These are phyloP conservation scores for Alectura lathami DNA, from an alignment of 2,113 vertebrate genomes.

Conservation along the genomic window DNA sequence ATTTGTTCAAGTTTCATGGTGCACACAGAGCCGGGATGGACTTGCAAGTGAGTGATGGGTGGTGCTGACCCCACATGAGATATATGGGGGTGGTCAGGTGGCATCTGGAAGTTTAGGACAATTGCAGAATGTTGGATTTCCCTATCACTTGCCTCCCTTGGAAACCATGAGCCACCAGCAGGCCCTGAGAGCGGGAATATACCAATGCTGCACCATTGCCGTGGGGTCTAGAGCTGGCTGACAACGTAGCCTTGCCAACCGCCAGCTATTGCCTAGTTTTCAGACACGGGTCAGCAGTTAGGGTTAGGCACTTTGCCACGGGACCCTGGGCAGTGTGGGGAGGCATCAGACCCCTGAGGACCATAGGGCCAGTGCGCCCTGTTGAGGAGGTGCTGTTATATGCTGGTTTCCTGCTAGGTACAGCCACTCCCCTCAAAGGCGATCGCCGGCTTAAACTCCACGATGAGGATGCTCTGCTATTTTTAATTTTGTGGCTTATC, in stretches of 20 bases:
- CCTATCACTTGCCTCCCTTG: not conserved
- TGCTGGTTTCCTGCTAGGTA: not conserved
- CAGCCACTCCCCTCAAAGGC: not conserved
- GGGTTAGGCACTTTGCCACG: not conserved
- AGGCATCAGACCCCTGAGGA: accelerated
- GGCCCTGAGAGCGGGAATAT: not conserved
- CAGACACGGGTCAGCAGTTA: too few species aligned
- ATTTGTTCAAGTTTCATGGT: not conserved
- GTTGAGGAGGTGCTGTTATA: not conserved
- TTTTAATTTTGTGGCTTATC: accelerated
- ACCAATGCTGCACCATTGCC: too few species aligned
- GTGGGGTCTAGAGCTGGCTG: not conserved
- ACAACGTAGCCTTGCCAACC: too few species aligned
- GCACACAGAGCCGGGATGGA: not conserved
- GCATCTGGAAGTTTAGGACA: not conserved
- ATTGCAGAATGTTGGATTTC: not conserved
- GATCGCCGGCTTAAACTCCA: not conserved
- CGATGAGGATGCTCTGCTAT: not conserved
- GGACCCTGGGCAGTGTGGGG: not conserved
- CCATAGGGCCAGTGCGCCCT: not conserved
- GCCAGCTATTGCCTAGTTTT: not conserved
- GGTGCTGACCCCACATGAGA: accelerated
- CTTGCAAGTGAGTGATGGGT: not conserved
- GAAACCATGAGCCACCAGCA: not conserved
- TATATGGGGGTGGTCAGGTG: too few species aligned